Evolutionary conservation across 2,113 vertebrate species (phyloP).

Genomic region (Daboia siamensis): DNA sequence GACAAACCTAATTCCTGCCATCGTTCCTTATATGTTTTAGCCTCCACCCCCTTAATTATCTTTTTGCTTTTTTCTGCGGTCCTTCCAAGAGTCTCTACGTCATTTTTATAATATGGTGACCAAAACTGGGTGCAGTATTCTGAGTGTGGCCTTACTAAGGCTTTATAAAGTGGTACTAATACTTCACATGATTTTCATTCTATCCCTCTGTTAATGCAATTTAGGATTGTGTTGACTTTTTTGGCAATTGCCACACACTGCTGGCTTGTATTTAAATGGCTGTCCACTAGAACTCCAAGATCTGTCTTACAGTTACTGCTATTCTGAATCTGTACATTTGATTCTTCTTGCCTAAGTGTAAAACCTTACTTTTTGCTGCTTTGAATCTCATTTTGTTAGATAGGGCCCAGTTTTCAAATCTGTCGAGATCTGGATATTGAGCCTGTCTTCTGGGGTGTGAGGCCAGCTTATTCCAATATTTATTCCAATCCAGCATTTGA

Average conservation of each 20-base stretch:
- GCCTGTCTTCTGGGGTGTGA: not conserved
- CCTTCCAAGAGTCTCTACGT: not conserved
- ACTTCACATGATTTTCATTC: not conserved
- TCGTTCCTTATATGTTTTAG: not conserved
- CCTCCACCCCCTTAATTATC: too few relatives aligned
- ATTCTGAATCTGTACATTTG: not conserved
- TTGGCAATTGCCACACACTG: not conserved
- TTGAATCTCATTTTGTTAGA: not conserved
- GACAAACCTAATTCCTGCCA: not conserved
- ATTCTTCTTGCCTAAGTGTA: not conserved
- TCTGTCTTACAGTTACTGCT: not conserved
- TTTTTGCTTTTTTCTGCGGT: not conserved
- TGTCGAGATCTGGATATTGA: not conserved
- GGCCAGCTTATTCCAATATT: not conserved
- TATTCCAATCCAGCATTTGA: not conserved
- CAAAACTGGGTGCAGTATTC: not conserved
- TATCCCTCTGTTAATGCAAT: not conserved
- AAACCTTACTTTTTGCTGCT: not conserved
- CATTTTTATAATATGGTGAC: not conserved
- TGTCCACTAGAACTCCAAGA: not conserved
- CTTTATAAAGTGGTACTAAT: not conserved
- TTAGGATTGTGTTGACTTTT: not conserved
- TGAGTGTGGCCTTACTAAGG: not conserved
- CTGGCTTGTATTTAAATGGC: not conserved
- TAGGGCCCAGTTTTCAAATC: not conserved